Evolutionary conservation across 2,797 vertebrate genomes (phyloP), one percentile per base, ranked within the genome.

Genomic region (Euthynnus affinis): DNA sequence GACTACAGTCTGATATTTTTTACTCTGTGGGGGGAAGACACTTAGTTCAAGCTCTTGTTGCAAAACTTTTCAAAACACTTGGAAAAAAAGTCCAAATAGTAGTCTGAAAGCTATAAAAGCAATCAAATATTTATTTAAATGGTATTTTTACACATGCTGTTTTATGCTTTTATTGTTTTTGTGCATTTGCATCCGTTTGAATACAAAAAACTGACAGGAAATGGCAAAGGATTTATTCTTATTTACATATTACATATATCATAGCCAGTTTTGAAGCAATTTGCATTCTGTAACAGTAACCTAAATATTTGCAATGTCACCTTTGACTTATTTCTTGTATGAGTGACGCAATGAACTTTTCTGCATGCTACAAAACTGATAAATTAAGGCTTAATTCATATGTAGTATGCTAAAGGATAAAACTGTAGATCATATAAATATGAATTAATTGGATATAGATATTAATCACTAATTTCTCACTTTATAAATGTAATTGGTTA

Each of bases 241-340:
- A 59, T 67, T 62, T 59, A 53, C 18, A 58, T 46, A 8, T n/a
- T 10, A 22, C 17, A 58, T 69, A 42, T 15, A 37, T 60, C 29
- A 29, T 10, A 37, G 22, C 5, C 14, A 65, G 12, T 32, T 1
- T 34, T 23, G 5, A 42, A 44, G n/a, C 51, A 53, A 2, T 37
- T 55, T 23, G 1, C 60, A 34, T 67, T 40, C 14, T 76, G 6
- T 63, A 25, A 55, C 22, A 71, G 46, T 57, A 15, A 25, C 0
- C 1, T 42, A 10, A 7, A 37, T 60, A 17, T 17, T 17, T 48
- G n/a, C 8, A 76, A 18, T 32, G 9, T 12, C 5, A 80, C 34
- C 34, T 37, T n/a, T n/a, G n/a, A 12, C 13, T 44, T 44, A 44
- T 13, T 44, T 5, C 42, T 17, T 48, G 17, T 9, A 18, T 48